Base-by-base conservation (phyloP, 2,888 invertebrate species). In the Ornithoptera priamus region DNA sequence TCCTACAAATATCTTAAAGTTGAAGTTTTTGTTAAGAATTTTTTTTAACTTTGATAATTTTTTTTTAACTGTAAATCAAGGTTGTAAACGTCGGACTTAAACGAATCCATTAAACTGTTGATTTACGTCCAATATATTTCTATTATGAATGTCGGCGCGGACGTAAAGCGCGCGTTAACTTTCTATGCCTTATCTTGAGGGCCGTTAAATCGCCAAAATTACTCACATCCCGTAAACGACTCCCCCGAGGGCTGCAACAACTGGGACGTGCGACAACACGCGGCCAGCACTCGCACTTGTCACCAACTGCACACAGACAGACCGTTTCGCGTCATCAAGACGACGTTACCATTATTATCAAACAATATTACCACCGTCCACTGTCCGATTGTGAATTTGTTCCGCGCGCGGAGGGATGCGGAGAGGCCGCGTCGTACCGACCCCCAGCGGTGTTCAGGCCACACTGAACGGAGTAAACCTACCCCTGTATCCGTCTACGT, bases 401-500 rank as follows among this genome's bases (percentile, higher is more conserved):
- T 71, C 71, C 79, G 79, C 84, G 85, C 81, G 80, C 82, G 81
- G 75, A 74, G 76, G 76, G 62, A 65, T 46, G 60, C 65, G 67
- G 39, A 69, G 69, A 71, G 74, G 73, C 69, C 79, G 81, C 80
- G 81, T 80, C 77, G 76, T 78, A 81, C 88, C 86, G 85, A 78
- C 77, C 77, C 82, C 78, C 80, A 75, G 85, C 83, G 83, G 80
- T 79, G 86, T 85, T 86, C 84, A 79, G 78, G 80, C 80, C 83
- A 85, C 78, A 92, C 92, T 92, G 92, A 89, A 87, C 86, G 77
- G 80, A 84, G 81, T 84, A 80, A 80, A 81, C 89, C 87, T 83
- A 85, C 89, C 85, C 79, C 81, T 81, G 77, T 83, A 82, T 78
- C 81, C 79, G 73, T 74, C 69, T 88, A 77, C 80, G 65, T 65